Conservation (phyloP, 1,140 invertebrate genomes). For the Cyclargus thomasi region DNA sequence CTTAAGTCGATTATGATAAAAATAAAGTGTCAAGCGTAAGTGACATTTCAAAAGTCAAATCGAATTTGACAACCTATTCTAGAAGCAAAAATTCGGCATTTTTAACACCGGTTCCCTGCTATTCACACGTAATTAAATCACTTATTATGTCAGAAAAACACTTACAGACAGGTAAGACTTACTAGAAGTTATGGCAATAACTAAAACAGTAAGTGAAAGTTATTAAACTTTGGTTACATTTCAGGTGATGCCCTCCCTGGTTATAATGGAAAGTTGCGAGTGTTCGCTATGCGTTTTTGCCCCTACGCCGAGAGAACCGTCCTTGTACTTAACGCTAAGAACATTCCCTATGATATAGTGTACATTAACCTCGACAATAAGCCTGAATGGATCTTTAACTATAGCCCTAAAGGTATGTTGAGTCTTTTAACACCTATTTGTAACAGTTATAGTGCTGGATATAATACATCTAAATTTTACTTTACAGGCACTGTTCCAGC, state of each 20-base stretch:
- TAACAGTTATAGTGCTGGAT: too few species aligned
- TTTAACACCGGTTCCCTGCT: neutral
- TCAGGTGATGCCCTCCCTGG: slow-evolving; percentile 56
- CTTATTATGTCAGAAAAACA: slow-evolving; percentile 64
- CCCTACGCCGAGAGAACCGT: slow-evolving; percentile 90
- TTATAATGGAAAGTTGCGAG: slow-evolving; percentile 79
- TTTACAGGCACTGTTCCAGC: slow-evolving; percentile 56
- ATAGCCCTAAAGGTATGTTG: slow-evolving; percentile 78
- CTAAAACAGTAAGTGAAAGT: slow-evolving; percentile 16
- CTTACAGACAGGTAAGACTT: slow-evolving; percentile 59
- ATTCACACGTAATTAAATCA: neutral
- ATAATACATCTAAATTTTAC: neutral
- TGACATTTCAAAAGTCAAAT: too few species aligned
- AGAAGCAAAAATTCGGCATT: too few species aligned
- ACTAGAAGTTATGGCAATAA: slow-evolving; percentile 11
- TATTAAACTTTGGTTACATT: slow-evolving; percentile 29
- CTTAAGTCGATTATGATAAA: too few species aligned
- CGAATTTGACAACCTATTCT: too few species aligned
- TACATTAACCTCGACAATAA: slow-evolving; percentile 89
- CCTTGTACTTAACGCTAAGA: slow-evolving; percentile 88
- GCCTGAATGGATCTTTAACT: slow-evolving; percentile 85
- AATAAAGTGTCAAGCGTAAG: neutral
- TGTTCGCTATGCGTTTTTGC: slow-evolving; percentile 94
- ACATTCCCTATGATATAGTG: slow-evolving; percentile 88
- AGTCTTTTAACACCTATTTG: neutral